Evolutionary conservation across 2,797 vertebrate genomes (phyloP), one percentile per base, ranked within the genome.

Genomic region (Sus cebifrons): DNA sequence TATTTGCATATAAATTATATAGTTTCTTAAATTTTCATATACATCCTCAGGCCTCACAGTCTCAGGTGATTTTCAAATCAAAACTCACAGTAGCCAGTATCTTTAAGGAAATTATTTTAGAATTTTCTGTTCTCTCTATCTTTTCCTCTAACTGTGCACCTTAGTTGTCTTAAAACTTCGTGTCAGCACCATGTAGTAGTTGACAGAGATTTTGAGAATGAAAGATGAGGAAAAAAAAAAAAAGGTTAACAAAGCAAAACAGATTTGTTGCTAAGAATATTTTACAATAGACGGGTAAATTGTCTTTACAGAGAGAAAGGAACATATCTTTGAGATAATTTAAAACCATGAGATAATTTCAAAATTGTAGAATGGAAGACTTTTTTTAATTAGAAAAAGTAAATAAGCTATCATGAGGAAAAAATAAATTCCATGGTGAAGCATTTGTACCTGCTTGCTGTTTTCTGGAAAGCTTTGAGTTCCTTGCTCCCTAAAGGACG

Each of bases 1-100:
- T 52, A 58, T 94, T 96, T 95, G 29, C 77, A 92, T 96, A 67
- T 82, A 82, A 94, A 91, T 89, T 62, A 84, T 54, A 27, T 58
- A 40, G 10, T 85, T 70, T 85, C 40, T 92, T 86, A 65, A 77
- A 89, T 95, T 92, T 93, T 18, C 73, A 60, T 56, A 62, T 44
- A 84, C 6, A 65, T 70, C 49, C 52, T 68, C n/a, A 89, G 68
- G 71, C 13, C 20, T 75, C 79, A 65, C 17, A 93, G 36, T 86
- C 54, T 70, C 60, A 86, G 25, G 4, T 89, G 52, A 82, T 94
- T 96, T 96, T 92, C 73, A 86, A 54, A 44, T 94, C 65, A 79
- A 94, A 94, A 86, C 77, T 83, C 29, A 64, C 9, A 71, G 54
- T 16, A 89, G 29, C 17, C 9, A 27, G 5, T 68, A 49, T 18